Percentiles rank a stretch among this genome's conserved stretches.
Evolutionary conservation across 1,140 invertebrate species (phyloP).

Genomic region (Maconellicoccus hirsutus): DNA sequence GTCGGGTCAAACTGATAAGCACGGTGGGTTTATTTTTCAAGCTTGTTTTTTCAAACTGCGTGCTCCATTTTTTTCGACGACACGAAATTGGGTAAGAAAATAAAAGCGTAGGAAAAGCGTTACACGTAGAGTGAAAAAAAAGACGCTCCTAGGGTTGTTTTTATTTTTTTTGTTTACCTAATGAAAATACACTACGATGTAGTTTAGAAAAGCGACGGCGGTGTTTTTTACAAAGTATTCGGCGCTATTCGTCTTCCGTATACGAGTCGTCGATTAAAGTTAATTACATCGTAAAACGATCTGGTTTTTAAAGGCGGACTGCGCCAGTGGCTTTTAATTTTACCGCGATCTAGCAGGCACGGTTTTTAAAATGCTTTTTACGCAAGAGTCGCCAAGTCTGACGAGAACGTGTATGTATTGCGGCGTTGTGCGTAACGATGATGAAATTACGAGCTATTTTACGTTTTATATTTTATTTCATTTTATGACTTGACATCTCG

Average conservation of each 20-base stretch:
- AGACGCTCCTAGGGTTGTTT: too few relatives aligned
- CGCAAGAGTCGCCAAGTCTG: too few relatives aligned
- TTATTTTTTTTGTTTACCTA: not conserved
- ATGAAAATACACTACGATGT: too few relatives aligned
- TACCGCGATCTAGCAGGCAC: not conserved
- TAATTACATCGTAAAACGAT: not conserved
- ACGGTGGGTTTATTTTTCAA: not conserved
- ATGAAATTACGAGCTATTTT: too few relatives aligned
- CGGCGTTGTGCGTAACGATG: too few relatives aligned
- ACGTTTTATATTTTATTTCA: too few relatives aligned
- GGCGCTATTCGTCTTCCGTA: not conserved
- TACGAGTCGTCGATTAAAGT: not conserved
- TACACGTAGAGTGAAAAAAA: too few relatives aligned
- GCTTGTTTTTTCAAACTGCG: not conserved
- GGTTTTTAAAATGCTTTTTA: not conserved
- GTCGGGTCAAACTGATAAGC: conserved; percentile 2
- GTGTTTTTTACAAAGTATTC: not conserved
- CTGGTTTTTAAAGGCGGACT: not conserved
- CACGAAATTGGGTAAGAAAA: too few relatives aligned
- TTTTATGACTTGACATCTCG: too few relatives aligned
- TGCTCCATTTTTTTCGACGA: not conserved
- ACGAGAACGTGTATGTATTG: too few relatives aligned
- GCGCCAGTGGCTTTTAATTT: not conserved
- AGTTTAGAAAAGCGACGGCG: not conserved
- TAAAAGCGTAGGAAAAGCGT: too few relatives aligned